Evolutionary conservation across 2,113 vertebrate species (phyloP).

Genomic region (Acanthochromis polyacanthus): DNA sequence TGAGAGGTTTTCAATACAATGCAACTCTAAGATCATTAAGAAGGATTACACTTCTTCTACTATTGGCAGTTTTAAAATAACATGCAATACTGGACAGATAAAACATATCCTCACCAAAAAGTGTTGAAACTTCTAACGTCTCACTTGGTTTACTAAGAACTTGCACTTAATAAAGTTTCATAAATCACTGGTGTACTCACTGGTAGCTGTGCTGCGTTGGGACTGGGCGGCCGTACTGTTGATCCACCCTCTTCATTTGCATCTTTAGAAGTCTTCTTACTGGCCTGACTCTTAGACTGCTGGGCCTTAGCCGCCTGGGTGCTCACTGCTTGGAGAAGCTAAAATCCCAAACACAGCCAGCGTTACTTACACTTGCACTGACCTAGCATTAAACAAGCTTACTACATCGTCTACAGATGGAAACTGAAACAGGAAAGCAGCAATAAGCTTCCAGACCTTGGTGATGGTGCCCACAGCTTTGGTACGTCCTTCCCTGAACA

Average conservation of each 20-base stretch:
- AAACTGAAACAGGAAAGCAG: neutral
- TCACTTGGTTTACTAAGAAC: neutral
- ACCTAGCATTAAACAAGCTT: fast-evolving
- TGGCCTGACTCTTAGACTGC: conserved; percentile 92
- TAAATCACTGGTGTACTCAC: conserved; percentile 32
- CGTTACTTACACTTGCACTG: neutral
- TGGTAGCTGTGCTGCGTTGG: conserved; percentile 83
- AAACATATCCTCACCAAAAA: neutral
- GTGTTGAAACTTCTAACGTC: no score
- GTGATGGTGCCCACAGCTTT: conserved; percentile 98
- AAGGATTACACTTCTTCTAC: no score
- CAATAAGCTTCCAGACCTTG: conserved; percentile 84
- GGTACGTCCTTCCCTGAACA: conserved; percentile 96
- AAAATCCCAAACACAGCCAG: neutral
- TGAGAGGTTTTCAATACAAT: neutral
- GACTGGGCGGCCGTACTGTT: conserved; percentile 68
- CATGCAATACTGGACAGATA: no score
- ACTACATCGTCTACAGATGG: no score
- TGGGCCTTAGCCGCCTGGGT: conserved; percentile 92
- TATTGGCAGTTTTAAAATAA: no score
- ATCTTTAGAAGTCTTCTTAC: conserved; percentile 86
- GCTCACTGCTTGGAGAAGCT: conserved; percentile 94
- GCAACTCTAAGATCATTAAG: no score
- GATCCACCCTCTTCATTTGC: conserved; percentile 71
- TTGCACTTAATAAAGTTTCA: neutral